Percentiles rank a stretch among this genome's conserved stretches.
phyloP scores from a whole-genome alignment of 2,113 vertebrate genomes.

The Catharus fuscescens region DNA sequence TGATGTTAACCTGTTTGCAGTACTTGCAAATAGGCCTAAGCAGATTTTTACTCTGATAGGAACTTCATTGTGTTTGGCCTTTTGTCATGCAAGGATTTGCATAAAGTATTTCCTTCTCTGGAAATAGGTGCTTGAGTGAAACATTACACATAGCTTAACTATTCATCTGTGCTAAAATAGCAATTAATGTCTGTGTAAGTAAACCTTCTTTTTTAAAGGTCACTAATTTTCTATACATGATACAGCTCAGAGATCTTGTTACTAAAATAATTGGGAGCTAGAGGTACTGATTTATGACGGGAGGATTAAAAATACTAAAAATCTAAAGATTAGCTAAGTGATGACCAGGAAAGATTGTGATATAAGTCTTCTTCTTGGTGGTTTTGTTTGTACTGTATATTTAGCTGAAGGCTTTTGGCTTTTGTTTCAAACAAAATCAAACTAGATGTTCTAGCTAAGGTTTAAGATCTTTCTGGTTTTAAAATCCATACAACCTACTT shows the following conservation, averaged over 20 bases:
- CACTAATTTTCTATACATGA: constrained; percentile 55
- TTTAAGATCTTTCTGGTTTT: background rate
- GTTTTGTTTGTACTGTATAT: background rate
- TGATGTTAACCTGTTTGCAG: constrained; percentile 72
- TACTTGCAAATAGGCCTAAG: constrained; percentile 50
- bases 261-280: constrained; percentile 38
- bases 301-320: constrained; percentile 18
- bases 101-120: constrained; percentile 31
- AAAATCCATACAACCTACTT: background rate
- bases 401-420: background rate
- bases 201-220: constrained; percentile 67
- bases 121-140: background rate
- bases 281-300: background rate
- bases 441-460: background rate
- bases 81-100: constrained; percentile 63
- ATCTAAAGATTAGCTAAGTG: background rate
- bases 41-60: constrained; percentile 62
- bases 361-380: background rate
- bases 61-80: constrained; percentile 59
- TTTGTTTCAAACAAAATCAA: background rate
- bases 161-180: constrained; percentile 24
- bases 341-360: background rate
- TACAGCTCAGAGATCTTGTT: background rate
- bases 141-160: background rate
- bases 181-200: constrained; percentile 65